Evolutionary conservation across 1,140 invertebrate genomes (phyloP), one percentile per base, ranked within the genome.

Genomic region (Zelostemma sp.): DNA sequence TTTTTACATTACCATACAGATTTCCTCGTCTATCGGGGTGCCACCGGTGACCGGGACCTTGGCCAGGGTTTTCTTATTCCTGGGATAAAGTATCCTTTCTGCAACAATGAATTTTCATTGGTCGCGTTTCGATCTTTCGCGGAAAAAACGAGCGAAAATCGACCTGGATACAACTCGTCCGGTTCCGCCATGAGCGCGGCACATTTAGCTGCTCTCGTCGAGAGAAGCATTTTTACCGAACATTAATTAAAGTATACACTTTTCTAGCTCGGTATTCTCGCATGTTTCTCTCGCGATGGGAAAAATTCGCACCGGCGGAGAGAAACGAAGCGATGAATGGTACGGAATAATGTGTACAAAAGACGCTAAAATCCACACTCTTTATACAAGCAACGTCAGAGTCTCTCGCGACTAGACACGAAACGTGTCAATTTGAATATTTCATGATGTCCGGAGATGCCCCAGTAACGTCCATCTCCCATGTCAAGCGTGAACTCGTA

Each of bases 1-100:
- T n/a, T n/a, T n/a, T n/a, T n/a, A n/a, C n/a, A 25, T 88, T 84
- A 91, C 91, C 66, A 86, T 86, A 48, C 90, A 90, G 46, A 87
- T 78, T 62, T 90, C 88, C 47, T 88, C 86, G 2, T 89, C 89
- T 33, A 91, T 91, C 1, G 91, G 88, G 28, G 77, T 85, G 9
- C 90, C 90, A 19, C 90, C 90, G 1, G 72, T 66, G 0, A 86
- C 82, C 1, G 78, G 55, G 14, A 72, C 72, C 51, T 78, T 82
- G 1, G 53, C 56, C n/a, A 79, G 50, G 9, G 75, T 55, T 38
- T 73, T 76, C 12, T 82, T 81, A 12, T 77, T 84, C 35, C 85
- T 72, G n/a, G 85, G 82, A 47, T 86, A 86, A 53, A 86, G 78
- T 9, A 86, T 79, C 33, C 82, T 78, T 56, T 86, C 85, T 86